Evolutionary conservation across 2,797 vertebrate genomes (phyloP).

Genomic region (Columba guinea): DNA sequence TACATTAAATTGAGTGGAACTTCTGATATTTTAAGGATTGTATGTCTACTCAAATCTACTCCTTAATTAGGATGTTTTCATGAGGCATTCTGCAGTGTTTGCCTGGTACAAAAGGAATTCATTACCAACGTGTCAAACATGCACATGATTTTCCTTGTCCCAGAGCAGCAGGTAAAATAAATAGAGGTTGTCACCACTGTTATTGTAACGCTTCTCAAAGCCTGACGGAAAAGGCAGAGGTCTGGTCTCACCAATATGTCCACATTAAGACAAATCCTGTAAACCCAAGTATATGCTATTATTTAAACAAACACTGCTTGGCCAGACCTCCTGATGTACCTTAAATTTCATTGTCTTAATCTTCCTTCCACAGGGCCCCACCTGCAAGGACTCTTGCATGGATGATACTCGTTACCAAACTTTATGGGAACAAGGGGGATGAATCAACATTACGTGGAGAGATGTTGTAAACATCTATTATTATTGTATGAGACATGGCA

Average conservation of each 20-base stretch:
- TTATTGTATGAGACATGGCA: background rate
- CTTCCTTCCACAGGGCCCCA: background rate
- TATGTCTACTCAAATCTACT: conserved; percentile 41
- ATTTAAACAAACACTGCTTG: background rate
- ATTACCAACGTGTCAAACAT: conserved; percentile 33
- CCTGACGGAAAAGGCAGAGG: background rate
- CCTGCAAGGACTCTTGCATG: background rate
- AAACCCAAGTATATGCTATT: background rate
- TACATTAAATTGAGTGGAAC: conserved; percentile 64
- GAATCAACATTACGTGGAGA: background rate
- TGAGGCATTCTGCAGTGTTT: conserved; percentile 14
- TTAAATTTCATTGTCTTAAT: background rate
- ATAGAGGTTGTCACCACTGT: conserved; percentile 11
- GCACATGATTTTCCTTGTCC: conserved; percentile 10
- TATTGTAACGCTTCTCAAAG: background rate
- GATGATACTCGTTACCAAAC: background rate
- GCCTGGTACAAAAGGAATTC: conserved; percentile 43
- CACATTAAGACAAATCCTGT: background rate
- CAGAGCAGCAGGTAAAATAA: conserved; percentile 48
- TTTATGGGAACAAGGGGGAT: background rate
- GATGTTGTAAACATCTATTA: background rate
- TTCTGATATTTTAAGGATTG: conserved; percentile 63
- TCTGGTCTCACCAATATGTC: background rate
- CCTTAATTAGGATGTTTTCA: conserved; percentile 56
- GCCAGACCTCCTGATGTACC: background rate